Percentiles rank a stretch among this genome's conserved stretches.
Evolutionary conservation across 2,888 invertebrate species (phyloP).

Genomic region (Catotricha subobsoleta): DNA sequence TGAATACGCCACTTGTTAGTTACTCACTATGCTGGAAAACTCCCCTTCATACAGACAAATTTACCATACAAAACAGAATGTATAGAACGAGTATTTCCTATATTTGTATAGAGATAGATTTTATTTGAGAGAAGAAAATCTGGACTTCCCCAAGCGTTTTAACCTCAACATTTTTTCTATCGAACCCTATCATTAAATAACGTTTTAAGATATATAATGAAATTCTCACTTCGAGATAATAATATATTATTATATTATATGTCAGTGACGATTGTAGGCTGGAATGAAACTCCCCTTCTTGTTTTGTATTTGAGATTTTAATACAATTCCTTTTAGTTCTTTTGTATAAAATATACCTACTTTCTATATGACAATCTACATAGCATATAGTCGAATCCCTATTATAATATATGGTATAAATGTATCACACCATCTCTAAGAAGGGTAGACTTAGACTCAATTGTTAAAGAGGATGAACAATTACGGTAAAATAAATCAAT

Average conservation of each 20-base stretch:
- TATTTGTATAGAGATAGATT: no score
- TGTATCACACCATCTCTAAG: no score
- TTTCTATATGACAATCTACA: no score
- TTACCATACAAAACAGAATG: background rate
- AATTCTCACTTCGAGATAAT: constrained; percentile 7
- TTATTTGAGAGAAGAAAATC: constrained; percentile 5
- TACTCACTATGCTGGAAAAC: background rate
- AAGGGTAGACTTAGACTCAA: no score
- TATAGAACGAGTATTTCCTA: no score
- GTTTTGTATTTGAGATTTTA: background rate
- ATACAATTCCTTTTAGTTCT: no score
- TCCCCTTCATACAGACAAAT: constrained; percentile 2
- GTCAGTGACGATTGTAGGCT: background rate
- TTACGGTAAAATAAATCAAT: constrained; percentile 5
- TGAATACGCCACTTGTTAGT: constrained; percentile 40
- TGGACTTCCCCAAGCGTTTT: constrained; percentile 7
- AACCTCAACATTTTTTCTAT: constrained; percentile 7
- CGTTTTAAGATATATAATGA: constrained; percentile 6
- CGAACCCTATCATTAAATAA: constrained; percentile 6
- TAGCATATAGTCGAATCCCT: no score
- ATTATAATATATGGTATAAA: no score
- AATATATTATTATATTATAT: constrained; percentile 4
- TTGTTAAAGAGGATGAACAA: background rate
- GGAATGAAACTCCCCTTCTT: background rate
- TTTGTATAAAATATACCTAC: no score